These are phyloP conservation scores for Agapostemon virescens DNA, from an alignment of 2,888 invertebrate species.

Conservation along the genomic window DNA sequence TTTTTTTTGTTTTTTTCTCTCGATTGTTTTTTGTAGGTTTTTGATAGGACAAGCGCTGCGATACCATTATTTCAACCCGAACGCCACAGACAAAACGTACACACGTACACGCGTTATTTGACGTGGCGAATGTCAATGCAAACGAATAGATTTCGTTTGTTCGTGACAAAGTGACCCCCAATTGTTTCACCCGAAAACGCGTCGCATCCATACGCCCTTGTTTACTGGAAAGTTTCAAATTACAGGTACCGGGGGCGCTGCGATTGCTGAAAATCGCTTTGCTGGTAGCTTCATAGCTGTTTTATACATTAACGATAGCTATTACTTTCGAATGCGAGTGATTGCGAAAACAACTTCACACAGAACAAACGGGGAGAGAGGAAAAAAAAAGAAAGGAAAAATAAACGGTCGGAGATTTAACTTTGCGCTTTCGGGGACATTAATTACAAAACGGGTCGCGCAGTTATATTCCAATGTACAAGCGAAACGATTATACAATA, in stretches of 20 bases:
- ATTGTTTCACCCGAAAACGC: slow-evolving; percentile 53
- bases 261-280: slow-evolving; percentile 44
- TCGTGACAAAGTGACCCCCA: slow-evolving; percentile 60
- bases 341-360: slow-evolving; percentile 18
- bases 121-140: slow-evolving; percentile 60
- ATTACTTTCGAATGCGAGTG: background rate
- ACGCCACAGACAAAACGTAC: background rate
- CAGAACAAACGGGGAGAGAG: background rate
- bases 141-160: slow-evolving; percentile 61
- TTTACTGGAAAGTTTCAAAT: slow-evolving; percentile 58
- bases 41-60: background rate
- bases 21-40: too few relatives aligned
- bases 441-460: background rate
- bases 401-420: background rate
- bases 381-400: background rate
- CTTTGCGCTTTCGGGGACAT: slow-evolving; percentile 13
- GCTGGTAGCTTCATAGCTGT: slow-evolving; percentile 33
- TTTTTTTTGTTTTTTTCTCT: background rate
- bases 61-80: slow-evolving; percentile 5
- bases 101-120: slow-evolving; percentile 47
- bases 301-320: slow-evolving; percentile 13
- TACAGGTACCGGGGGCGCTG: slow-evolving; percentile 40
- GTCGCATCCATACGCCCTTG: slow-evolving; percentile 47
- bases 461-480: background rate
- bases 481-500: background rate